Conservation (phyloP, 92 coral and sea anemone genomes). For the Epizoanthus scotinus region DNA sequence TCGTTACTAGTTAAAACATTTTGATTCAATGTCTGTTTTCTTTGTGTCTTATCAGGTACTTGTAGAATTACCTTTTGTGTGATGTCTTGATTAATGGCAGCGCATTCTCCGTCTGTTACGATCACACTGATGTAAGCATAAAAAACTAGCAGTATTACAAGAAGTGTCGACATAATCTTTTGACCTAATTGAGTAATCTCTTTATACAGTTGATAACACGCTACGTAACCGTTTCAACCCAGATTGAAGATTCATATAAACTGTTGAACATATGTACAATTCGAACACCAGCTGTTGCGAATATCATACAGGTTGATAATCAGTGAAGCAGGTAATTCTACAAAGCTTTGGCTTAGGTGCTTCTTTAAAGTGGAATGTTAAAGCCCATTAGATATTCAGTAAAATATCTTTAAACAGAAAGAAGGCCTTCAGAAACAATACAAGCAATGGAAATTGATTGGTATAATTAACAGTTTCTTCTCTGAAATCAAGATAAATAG, state of each 20-base stretch:
- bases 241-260: background rate
- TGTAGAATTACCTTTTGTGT: background rate
- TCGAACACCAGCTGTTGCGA: background rate
- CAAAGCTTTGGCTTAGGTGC: too few species aligned
- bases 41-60: background rate
- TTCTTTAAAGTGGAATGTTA: too few species aligned
- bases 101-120: background rate
- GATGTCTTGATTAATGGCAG: background rate
- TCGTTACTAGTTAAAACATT: background rate
- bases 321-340: background rate
- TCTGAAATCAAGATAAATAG: too few species aligned
- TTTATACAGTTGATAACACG: background rate
- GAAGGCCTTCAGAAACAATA: too few species aligned
- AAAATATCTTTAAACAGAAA: too few species aligned
- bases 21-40: background rate
- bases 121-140: background rate
- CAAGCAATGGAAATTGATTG: too few species aligned
- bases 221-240: background rate
- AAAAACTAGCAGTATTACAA: background rate
- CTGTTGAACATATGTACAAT: background rate
- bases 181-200: too few species aligned
- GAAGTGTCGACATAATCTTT: background rate
- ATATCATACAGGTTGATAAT: background rate
- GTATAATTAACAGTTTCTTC: too few species aligned
- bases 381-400: too few species aligned